Evolutionary conservation across 2,113 vertebrate genomes (phyloP).

Genomic region (Pygoscelis antarcticus): DNA sequence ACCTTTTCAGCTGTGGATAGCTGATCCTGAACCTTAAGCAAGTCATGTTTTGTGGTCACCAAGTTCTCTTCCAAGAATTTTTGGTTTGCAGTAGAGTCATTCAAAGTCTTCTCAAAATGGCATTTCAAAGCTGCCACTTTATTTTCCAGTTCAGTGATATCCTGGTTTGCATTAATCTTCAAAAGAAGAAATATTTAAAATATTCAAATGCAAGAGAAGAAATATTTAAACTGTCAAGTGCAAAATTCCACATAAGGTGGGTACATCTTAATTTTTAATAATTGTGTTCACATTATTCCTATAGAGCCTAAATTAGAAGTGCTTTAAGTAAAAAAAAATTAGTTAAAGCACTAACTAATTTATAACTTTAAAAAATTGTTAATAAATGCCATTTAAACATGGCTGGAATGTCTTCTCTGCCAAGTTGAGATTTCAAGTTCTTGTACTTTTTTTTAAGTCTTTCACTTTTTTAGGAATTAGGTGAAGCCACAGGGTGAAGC

Average conservation of each 20-base stretch:
- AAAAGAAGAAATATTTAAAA: not conserved
- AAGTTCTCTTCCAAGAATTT: slow-evolving; percentile 90
- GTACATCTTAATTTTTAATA: not conserved
- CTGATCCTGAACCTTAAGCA: slow-evolving; percentile 91
- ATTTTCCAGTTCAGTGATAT: slow-evolving; percentile 84
- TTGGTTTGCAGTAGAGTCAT: slow-evolving; percentile 80
- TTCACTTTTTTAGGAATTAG: not conserved
- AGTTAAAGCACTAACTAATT: not conserved
- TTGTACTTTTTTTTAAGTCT: not conserved
- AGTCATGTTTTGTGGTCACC: slow-evolving; percentile 87
- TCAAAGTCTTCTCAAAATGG: slow-evolving; percentile 88
- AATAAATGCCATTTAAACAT: not conserved
- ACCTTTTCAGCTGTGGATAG: slow-evolving; percentile 92
- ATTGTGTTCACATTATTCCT: not conserved
- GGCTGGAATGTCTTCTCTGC: not conserved
- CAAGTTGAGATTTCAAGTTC: not conserved
- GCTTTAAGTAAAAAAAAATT: not conserved
- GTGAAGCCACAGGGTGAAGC: not conserved
- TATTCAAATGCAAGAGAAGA: not conserved
- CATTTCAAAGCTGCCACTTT: slow-evolving; percentile 85
- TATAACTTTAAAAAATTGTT: not conserved
- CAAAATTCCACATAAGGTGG: not conserved
- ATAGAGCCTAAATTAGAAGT: not conserved
- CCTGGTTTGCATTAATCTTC: slow-evolving; percentile 77
- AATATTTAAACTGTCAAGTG: not conserved